Base-by-base conservation (phyloP, 2,888 invertebrate genomes). In the Leptothorax acervorum region DNA sequence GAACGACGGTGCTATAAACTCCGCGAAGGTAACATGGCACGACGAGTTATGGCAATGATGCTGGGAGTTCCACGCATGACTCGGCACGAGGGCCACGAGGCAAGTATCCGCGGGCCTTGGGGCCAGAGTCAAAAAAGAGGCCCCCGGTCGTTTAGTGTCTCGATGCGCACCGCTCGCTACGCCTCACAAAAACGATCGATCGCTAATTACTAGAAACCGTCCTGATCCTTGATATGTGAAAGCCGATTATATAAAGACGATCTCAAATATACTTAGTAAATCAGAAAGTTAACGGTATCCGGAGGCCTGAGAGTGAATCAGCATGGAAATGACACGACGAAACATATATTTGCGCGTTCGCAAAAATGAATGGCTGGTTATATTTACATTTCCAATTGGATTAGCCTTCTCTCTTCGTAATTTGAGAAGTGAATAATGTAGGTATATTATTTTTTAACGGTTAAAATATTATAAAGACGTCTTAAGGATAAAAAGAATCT, bases 1-100 rank as follows among this genome's bases (percentile, higher is more conserved):
- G 88, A 87, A 89, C 85, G 91, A 88, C 89, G 87, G 78, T 86
- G 87, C 90, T 87, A 86, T 91, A 90, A 90, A 90, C 85, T 86
- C 63, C 70, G 65, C 83, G 87, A 82, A 88, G 90, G 87, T 85
- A 91, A 88, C 90, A 79, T 88, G 85, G 87, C 89, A 87, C 78
- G 91, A 90, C 91, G 86, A 89, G 91, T 90, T 90, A 91, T 86
- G 90, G 90, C 90, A 86, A 90, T 86, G 85, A 88, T 88, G 90
- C 87, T 85, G 82, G 86, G 87, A 90, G 88, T 91, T 90, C 91
- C 87, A 89, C 89, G 91, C 91, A 90, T 91, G 91, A 90, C 90
- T 90, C 90, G 90, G 83, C 88, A 89, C 88, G 90, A 86, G 73
- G 82, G 90, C 82, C 88, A 89, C 88, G 90, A 86, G 73, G 82